Evolutionary conservation across 2,113 vertebrate genomes (phyloP), one percentile per base, ranked within the genome.

Genomic region (Poeciliopsis retropinna): DNA sequence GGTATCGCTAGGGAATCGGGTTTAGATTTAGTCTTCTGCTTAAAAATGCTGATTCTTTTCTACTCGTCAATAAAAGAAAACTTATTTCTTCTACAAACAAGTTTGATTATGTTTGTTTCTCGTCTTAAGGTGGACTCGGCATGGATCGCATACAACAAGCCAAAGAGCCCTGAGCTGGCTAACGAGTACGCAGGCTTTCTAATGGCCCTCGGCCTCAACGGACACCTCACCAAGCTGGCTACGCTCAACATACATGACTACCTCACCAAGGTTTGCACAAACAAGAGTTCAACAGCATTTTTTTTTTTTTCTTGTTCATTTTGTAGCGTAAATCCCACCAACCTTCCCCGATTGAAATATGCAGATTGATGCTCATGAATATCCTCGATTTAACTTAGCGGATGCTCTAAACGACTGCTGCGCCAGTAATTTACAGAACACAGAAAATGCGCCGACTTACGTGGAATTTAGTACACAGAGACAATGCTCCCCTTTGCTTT

Each of bases 131-230:
- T 99, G 17, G 97, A 99, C 84, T 99, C 98, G 0, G 97, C 98
- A 4, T 99, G 98, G 98, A 99, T 99, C 1, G 96, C 97, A 69
- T 99, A 99, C 89, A 99, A 99, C 92, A 98, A 98, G 78, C 97
- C 97, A 64, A 99, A 99, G 91, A 97, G 95, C 25, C 96, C 96
- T 0, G 97, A 99, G 74, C 87, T 98, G 61, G 97, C 97, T 22
- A 98, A 99, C 22, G 98, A 99, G 51, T 98, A 99, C 0, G 97
- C 98, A 0, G 98, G 98, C 17, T 98, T 99, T 87, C 97, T 99
- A 19, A 99, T 99, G 98, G 97, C 98, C 0, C 90, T 99, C 68
- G 98, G 98, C 13, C 94, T 99, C 64, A 99, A 97, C 0, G 98
- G 98, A 10, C 98, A 99, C 73, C 97, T 99, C 73, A 99, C 97